A percentile compares a stretch with the other conserved stretches of the same genome.
Conservation (phyloP, 1,140 invertebrate species). For the Vanessa atalanta region DNA sequence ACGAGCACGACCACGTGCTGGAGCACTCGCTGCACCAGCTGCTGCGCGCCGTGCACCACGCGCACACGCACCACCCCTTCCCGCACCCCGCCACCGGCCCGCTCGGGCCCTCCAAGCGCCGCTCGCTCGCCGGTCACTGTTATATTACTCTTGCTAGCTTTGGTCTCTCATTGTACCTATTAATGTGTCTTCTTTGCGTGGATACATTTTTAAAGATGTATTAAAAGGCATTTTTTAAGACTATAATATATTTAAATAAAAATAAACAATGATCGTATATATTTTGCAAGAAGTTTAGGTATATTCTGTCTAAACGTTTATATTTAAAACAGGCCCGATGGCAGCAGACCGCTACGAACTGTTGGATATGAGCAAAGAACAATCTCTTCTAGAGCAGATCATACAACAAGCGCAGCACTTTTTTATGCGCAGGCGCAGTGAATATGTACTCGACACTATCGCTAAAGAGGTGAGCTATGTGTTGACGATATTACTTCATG, state of each 20-base stretch:
- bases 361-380: constrained; percentile 92
- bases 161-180: no score
- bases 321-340: constrained; percentile 86
- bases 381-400: constrained; percentile 96
- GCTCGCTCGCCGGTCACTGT: constrained; percentile 88
- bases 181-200: no score
- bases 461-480: constrained; percentile 87
- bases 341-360: constrained; percentile 93
- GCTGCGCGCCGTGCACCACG: constrained; percentile 93
- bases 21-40: constrained; percentile 98
- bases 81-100: constrained; percentile 96
- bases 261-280: no score
- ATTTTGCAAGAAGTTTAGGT: no score
- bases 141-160: no score
- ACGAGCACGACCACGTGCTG: constrained; percentile 96
- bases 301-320: not conserved
- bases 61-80: constrained; percentile 95
- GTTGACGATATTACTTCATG: not conserved
- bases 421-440: constrained; percentile 93
- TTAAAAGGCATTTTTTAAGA: no score
- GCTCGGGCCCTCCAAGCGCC: constrained; percentile 92
- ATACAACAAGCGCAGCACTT: constrained; percentile 98
- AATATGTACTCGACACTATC: constrained; percentile 96
- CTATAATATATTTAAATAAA: no score
- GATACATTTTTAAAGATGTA: no score